Percentiles rank a stretch among this genome's conserved stretches.
These are phyloP conservation scores for Caenorhabditis sp. DNA, from an alignment of 2,888 invertebrate species.

Conservation along the genomic window DNA sequence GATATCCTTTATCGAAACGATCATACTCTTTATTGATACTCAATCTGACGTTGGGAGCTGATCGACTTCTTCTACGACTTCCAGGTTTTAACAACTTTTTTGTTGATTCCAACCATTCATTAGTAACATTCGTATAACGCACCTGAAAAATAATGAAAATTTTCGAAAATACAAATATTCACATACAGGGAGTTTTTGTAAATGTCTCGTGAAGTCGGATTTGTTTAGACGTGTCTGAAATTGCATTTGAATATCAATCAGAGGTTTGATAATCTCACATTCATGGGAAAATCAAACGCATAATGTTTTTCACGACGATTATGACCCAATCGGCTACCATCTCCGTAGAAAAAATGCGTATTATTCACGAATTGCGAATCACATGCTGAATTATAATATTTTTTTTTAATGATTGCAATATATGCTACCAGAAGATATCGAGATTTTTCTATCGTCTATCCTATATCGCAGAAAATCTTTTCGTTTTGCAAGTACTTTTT, in stretches of 20 bases:
- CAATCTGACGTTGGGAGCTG: not conserved
- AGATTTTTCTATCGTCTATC: not conserved
- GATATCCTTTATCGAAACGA: too few relatives aligned
- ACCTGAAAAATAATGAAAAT: too few relatives aligned
- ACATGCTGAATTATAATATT: not conserved
- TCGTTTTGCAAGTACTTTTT: not conserved
- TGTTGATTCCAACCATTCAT: not conserved
- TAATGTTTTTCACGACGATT: not conserved
- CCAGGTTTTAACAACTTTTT: not conserved
- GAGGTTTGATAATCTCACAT: not conserved
- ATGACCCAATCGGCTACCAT: not conserved
- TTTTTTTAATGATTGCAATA: not conserved
- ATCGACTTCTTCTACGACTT: not conserved
- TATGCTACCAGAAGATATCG: not conserved
- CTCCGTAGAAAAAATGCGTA: not conserved
- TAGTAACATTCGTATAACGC: not conserved
- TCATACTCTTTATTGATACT: not conserved
- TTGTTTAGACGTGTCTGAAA: not conserved
- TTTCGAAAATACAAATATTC: too few relatives aligned
- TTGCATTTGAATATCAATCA: not conserved
- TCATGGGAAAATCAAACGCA: not conserved
- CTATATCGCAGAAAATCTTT: not conserved
- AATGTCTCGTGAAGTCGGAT: not conserved
- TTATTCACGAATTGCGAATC: not conserved
- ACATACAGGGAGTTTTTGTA: not conserved